Evolutionary conservation across 2,113 vertebrate species (phyloP).

Genomic region (Irena cyanogastra): DNA sequence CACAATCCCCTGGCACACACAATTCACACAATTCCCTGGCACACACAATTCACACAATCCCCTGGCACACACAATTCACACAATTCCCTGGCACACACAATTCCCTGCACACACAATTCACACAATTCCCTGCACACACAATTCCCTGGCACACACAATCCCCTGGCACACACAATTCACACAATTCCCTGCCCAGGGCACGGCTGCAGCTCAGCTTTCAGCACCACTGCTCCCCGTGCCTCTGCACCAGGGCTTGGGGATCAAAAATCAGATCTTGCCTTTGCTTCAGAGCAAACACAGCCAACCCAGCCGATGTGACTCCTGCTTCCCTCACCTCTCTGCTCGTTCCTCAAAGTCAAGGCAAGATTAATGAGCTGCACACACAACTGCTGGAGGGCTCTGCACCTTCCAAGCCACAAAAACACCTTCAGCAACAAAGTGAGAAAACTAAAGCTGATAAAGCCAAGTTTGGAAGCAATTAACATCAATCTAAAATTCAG

Average conservation of each 20-base stretch:
- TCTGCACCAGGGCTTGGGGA: not conserved
- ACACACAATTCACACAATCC: too few relatives aligned
- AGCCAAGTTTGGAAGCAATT: conserved; percentile 28
- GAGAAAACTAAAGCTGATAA: conserved; percentile 22
- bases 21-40: too few relatives aligned
- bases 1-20: too few relatives aligned
- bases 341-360: conserved; percentile 49
- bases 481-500: conserved; percentile 33
- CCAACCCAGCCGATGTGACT: not conserved
- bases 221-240: not conserved
- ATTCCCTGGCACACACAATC: too few relatives aligned
- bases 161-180: too few relatives aligned
- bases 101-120: too few relatives aligned
- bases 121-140: too few relatives aligned
- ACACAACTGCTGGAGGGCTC: not conserved
- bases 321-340: not conserved
- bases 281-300: not conserved
- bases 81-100: too few relatives aligned
- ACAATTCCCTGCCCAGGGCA: not conserved
- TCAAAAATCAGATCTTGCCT: not conserved
- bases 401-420: not conserved
- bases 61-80: too few relatives aligned
- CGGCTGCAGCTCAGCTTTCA: not conserved
- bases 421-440: not conserved
- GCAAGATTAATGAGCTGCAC: conserved; percentile 28